phyloP scores from a whole-genome alignment of 2,888 invertebrate species.

The Aleiodes testaceus region DNA sequence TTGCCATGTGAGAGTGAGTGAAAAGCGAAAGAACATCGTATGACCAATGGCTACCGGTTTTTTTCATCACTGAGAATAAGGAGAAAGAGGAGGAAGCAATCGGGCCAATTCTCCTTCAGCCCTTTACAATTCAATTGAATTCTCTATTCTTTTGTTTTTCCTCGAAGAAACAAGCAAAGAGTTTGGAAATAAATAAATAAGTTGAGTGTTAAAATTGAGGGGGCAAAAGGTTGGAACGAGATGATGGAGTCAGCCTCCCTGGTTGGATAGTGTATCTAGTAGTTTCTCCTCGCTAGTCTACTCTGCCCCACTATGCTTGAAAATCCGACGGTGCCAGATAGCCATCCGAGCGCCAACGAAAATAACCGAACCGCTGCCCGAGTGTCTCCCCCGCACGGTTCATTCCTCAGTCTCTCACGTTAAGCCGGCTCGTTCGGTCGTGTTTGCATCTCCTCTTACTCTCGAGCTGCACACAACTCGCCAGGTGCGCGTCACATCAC shows the following conservation, averaged over 20 bases:
- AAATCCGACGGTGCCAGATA: slow-evolving; percentile 24
- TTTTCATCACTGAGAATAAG: background rate
- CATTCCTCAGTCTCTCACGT: slow-evolving; percentile 49
- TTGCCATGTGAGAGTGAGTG: background rate
- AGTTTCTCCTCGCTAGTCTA: slow-evolving; percentile 4
- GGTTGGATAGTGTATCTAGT: slow-evolving; percentile 22
- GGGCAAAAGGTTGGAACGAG: slow-evolving; percentile 12
- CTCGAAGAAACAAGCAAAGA: background rate
- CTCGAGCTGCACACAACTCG: slow-evolving; percentile 8
- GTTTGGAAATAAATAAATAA: slow-evolving; percentile 5
- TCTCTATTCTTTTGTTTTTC: background rate
- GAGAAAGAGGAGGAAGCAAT: background rate
- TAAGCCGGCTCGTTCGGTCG: slow-evolving; percentile 51
- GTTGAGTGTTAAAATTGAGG: background rate
- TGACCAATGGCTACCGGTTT: slow-evolving; percentile 39
- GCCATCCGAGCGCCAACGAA: slow-evolving; percentile 45
- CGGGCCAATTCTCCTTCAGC: slow-evolving; percentile 17
- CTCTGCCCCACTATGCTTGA: slow-evolving; percentile 24
- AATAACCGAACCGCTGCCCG: slow-evolving; percentile 36
- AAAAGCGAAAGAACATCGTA: slow-evolving; percentile 14
- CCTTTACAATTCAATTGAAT: slow-evolving; percentile 34
- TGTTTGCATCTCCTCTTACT: slow-evolving; percentile 26
- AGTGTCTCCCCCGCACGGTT: slow-evolving; percentile 36
- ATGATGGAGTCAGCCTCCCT: slow-evolving; percentile 6
- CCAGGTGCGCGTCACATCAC: slow-evolving; percentile 42